Conservation (phyloP, 1,140 invertebrate genomes). For the Trichonephila clavipes region DNA sequence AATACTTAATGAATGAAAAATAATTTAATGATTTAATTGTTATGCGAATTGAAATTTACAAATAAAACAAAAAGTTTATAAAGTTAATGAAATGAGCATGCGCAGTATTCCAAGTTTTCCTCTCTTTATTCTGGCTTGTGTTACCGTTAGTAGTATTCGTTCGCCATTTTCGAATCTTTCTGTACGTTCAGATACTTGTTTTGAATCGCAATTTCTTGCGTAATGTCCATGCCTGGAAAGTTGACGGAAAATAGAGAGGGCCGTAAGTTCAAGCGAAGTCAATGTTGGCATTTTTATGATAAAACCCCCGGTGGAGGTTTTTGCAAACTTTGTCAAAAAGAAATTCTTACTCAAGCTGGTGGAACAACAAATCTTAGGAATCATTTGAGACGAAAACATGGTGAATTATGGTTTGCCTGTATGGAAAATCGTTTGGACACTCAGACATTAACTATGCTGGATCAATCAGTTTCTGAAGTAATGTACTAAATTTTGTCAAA, state of each 20-base stretch:
- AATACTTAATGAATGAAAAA: too few relatives aligned
- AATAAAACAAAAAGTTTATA: too few relatives aligned
- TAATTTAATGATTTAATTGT: too few relatives aligned
- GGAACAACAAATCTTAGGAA: neutral
- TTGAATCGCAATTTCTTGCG: neutral
- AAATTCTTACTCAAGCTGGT: neutral
- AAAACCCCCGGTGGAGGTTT: neutral
- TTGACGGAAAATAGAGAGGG: neutral
- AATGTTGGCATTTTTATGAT: neutral
- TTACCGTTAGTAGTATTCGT: neutral
- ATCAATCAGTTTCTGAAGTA: neutral
- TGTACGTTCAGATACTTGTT: neutral
- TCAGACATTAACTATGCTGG: neutral
- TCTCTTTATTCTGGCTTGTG: neutral
- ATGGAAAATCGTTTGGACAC: conserved; percentile 13
- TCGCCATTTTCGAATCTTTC: conserved; percentile 17
- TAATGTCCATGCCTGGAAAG: neutral
- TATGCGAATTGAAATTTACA: too few relatives aligned
- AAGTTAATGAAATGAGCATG: neutral
- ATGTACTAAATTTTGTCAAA: too few relatives aligned
- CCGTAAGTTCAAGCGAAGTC: neutral
- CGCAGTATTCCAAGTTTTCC: neutral
- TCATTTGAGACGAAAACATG: neutral
- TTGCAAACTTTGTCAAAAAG: neutral
- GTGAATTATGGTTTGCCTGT: neutral